phyloP scores from a whole-genome alignment of 2,113 vertebrate genomes.

The Pseudonaja textilis region DNA sequence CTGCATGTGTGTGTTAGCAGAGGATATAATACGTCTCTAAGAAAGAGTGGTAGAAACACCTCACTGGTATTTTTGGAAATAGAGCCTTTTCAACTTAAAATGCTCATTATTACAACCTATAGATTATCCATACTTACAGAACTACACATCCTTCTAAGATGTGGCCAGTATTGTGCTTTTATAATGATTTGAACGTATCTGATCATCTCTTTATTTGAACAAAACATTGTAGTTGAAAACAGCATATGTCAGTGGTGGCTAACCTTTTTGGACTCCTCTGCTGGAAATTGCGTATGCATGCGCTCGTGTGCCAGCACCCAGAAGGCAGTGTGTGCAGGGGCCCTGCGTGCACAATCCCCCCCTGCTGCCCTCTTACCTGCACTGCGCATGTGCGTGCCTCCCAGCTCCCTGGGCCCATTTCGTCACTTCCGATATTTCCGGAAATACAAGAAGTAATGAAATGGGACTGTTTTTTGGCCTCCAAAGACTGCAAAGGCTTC shows the following conservation, averaged over 20 bases:
- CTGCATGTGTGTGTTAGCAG: slow-evolving; percentile 1
- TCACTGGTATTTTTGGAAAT: not conserved
- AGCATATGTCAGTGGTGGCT: not conserved
- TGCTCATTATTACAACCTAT: not conserved
- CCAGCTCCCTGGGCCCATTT: too few species aligned
- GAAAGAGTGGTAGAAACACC: not conserved
- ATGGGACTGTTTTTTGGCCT: too few species aligned
- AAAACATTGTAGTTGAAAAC: not conserved
- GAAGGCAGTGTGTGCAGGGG: too few species aligned
- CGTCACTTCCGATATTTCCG: too few species aligned
- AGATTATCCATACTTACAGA: not conserved
- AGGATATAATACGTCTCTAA: not conserved
- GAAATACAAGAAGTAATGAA: too few species aligned
- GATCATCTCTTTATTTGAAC: not conserved
- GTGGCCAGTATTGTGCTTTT: not conserved
- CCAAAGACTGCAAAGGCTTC: too few species aligned
- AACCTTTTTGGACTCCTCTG: too few species aligned
- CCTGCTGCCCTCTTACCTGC: too few species aligned
- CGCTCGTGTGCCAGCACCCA: too few species aligned
- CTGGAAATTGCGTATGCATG: too few species aligned
- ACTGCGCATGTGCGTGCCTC: too few species aligned
- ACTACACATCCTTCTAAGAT: not conserved
- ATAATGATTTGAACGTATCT: not conserved
- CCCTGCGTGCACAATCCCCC: too few species aligned
- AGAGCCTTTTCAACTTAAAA: not conserved